Base-by-base conservation (phyloP, 2,888 invertebrate species). In the Achlya flavicornis region DNA sequence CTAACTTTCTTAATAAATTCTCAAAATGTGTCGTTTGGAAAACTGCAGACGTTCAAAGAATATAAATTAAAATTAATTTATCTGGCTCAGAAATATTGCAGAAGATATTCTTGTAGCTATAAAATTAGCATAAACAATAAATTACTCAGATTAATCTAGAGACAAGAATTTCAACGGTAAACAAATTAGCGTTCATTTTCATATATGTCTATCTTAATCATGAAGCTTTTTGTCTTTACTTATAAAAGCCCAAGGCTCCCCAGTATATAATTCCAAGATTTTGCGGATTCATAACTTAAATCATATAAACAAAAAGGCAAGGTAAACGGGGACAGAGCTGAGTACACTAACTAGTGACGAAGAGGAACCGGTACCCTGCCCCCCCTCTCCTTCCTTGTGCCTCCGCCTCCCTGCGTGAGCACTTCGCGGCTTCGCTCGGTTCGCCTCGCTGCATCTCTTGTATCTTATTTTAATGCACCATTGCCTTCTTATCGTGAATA, bases 321-420 rank as follows among this genome's bases (percentile, higher is more conserved):
- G 85, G 85, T 76, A 84, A 91, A 90, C 82, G 87, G 80, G 89
- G 87, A 86, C 89, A 90, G 72, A 77, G 76, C 76, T 76, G 78
- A 76, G 82, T 81, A 81, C 79, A 79, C 76, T 77, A 76, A 83
- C 84, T 80, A 77, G 74, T 84, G 83, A 76, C 78, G 85, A 83
- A 78, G 83, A 77, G 76, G 74, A 82, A 89, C 89, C 89, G 88
- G 87, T 86, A 79, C 69, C 64, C 61, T 60, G n/a, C 72, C 64
- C 69, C 68, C 77, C 71, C 74, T 11, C 76, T 61, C 73, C 63
- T 66, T 33, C 65, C 72, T 63, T 69, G 66, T 75, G 67, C 69
- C 72, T 74, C 75, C 66, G 69, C 68, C 70, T 70, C 63, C 12
- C 41, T 41, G 41, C 41, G 69, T 46, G 46, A 64, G 67, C 71